A percentile compares a stretch with the other conserved stretches of the same genome.
Conservation (phyloP, 2,888 invertebrate genomes). For the Megaustenia siamemsis region DNA sequence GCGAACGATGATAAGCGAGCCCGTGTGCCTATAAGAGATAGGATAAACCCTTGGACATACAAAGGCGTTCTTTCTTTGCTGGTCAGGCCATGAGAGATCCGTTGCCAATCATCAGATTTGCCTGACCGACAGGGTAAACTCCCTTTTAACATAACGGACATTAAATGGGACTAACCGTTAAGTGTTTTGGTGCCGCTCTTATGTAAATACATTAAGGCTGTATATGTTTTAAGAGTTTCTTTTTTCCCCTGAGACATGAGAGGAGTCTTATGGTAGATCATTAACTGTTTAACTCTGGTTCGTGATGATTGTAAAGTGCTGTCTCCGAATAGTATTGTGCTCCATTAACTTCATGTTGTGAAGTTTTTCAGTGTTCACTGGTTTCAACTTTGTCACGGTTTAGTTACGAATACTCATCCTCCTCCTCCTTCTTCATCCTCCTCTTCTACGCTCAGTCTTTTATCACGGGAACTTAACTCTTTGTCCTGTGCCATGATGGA, state of each 20-base stretch:
- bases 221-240: not conserved
- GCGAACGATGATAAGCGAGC: conserved; percentile 12
- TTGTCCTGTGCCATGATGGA: no score
- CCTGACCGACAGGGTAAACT: conserved; percentile 27
- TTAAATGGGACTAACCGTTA: not conserved
- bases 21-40: conserved; percentile 10
- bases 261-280: no score
- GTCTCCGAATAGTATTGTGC: no score
- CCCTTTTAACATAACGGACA: not conserved
- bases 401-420: no score
- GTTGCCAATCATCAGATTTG: conserved; percentile 35
- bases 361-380: no score
- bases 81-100: conserved; percentile 14
- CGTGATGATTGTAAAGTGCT: no score
- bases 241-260: not conserved
- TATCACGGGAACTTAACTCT: no score
- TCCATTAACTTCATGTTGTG: no score
- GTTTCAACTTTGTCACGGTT: no score
- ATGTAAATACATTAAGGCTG: not conserved
- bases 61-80: conserved; percentile 30
- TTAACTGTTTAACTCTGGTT: no score
- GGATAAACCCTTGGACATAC: not conserved
- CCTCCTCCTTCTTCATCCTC: no score
- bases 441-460: no score
- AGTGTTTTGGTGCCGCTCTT: not conserved